These are phyloP conservation scores for Pitangus sulphuratus DNA, from an alignment of 2,797 vertebrate genomes.

Conservation along the genomic window DNA sequence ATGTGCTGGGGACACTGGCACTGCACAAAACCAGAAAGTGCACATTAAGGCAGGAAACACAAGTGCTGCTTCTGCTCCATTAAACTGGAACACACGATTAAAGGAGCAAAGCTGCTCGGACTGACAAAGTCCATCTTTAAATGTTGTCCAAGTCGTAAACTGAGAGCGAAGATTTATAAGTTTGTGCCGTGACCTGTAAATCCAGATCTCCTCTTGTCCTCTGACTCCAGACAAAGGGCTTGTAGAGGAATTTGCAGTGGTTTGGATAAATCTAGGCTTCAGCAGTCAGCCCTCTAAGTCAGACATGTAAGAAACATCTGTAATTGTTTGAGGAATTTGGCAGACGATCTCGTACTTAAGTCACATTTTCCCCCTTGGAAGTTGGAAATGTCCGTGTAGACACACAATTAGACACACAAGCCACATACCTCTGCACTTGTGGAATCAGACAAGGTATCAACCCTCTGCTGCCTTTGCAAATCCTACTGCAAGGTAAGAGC, in stretches of 20 bases:
- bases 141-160: background rate
- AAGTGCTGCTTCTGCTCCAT: background rate
- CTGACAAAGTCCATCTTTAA: conserved; percentile 22
- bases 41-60: background rate
- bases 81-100: background rate
- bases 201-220: background rate
- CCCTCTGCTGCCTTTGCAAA: conserved; percentile 3
- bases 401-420: background rate
- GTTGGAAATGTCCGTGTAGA: background rate
- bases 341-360: background rate
- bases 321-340: conserved; percentile 54
- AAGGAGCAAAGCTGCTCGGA: background rate
- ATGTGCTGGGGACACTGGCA: background rate
- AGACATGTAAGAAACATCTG: conserved; percentile 52
- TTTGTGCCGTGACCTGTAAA: conserved; percentile 34
- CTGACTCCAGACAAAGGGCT: conserved; percentile 38
- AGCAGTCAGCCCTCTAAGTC: conserved; percentile 31
- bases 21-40: background rate
- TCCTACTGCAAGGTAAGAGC: background rate
- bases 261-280: conserved; percentile 45
- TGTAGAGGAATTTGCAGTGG: conserved; percentile 57
- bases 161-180: conserved; percentile 21
- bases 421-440: background rate
- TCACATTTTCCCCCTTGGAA: conserved; percentile 51
- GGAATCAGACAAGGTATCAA: background rate